phyloP scores from a whole-genome alignment of 2,888 invertebrate species.

The Tetragnatha montana region DNA sequence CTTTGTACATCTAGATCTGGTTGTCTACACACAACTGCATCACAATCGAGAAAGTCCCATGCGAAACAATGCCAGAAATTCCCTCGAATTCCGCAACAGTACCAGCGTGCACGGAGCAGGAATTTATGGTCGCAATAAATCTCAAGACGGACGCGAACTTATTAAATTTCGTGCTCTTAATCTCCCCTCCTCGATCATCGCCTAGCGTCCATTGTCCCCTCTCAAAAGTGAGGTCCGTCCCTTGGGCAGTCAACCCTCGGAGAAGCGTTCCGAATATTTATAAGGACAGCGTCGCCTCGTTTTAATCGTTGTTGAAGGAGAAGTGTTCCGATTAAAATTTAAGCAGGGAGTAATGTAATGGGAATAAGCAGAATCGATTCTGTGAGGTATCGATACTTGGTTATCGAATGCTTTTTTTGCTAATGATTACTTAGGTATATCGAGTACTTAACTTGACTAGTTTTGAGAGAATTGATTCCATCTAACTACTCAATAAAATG shows the following conservation, averaged over 20 bases:
- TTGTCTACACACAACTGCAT: too few species aligned
- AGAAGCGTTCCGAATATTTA: not conserved
- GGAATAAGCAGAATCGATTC: too few species aligned
- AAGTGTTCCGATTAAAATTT: not conserved
- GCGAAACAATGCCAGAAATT: not conserved
- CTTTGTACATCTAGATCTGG: too few species aligned
- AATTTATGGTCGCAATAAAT: not conserved
- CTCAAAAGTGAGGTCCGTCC: not conserved
- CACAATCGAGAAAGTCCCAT: not conserved
- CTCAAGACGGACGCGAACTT: not conserved
- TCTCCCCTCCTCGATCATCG: not conserved
- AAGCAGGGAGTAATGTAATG: too few species aligned
- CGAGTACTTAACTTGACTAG: too few species aligned
- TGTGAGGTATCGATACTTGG: too few species aligned
- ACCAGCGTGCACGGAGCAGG: not conserved
- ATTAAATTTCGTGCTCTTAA: not conserved
- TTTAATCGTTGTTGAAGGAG: not conserved
- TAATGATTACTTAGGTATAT: too few species aligned
- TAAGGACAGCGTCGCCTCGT: not conserved
- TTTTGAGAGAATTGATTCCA: too few species aligned
- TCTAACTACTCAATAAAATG: too few species aligned
- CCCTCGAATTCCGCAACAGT: not conserved
- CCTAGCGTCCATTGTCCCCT: not conserved
- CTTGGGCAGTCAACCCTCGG: not conserved
- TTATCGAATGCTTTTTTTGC: too few species aligned